Evolutionary conservation across 2,888 invertebrate genomes (phyloP).

Genomic region (Sicus ferrugineus): DNA sequence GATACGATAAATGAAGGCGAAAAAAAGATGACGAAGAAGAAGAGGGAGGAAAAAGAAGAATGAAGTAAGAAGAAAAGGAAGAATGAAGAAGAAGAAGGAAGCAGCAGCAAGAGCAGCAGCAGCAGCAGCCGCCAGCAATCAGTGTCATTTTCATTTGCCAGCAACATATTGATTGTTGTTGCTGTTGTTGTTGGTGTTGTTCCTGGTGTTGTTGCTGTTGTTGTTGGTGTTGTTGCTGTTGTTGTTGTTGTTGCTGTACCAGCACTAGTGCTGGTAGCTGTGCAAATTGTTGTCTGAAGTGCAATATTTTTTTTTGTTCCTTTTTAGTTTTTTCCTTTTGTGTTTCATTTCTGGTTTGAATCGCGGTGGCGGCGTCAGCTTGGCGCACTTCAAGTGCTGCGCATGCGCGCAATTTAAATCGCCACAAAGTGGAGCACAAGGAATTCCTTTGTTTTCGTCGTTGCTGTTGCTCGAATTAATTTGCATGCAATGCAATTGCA

Average conservation of each 20-base stretch:
- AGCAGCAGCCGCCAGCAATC: constrained; percentile 30
- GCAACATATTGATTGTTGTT: too few species aligned
- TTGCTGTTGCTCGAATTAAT: constrained; percentile 13
- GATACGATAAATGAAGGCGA: constrained; percentile 3
- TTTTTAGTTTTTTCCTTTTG: neutral
- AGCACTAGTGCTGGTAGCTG: neutral
- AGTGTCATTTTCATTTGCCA: constrained; percentile 42
- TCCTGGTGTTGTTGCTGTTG: neutral
- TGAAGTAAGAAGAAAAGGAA: neutral
- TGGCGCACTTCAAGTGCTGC: constrained; percentile 24
- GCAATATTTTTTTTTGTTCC: neutral
- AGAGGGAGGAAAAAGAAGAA: neutral
- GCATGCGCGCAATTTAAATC: constrained; percentile 21
- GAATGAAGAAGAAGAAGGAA: neutral
- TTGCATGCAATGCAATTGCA: constrained; percentile 21
- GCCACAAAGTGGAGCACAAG: neutral
- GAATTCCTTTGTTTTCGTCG: constrained; percentile 12
- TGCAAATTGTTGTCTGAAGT: constrained; percentile 19
- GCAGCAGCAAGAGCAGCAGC: constrained; percentile 6
- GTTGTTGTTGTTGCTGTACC: neutral
- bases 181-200: constrained; percentile 10
- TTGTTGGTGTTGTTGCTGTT: neutral
- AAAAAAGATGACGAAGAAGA: neutral
- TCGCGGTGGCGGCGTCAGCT: constrained; percentile 19
- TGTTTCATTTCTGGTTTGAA: neutral